These are phyloP conservation scores for Philereme vetulata DNA, from an alignment of 2,888 invertebrate species.

Conservation along the genomic window DNA sequence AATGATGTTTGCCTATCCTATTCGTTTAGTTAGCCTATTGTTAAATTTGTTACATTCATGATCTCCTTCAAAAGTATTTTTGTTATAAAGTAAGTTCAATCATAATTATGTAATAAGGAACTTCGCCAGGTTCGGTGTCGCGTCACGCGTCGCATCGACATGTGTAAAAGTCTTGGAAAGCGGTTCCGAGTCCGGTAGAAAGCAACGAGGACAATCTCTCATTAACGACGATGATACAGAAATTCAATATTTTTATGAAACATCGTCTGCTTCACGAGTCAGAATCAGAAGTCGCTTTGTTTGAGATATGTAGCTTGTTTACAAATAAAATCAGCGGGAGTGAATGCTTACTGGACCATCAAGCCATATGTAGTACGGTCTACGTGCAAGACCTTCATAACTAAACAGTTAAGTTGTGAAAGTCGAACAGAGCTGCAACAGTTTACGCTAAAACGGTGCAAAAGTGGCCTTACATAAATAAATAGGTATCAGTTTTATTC, in stretches of 20 bases:
- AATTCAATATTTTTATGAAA: constrained; percentile 43
- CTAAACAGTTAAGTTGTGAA: constrained; percentile 57
- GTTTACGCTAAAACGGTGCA: constrained; percentile 52
- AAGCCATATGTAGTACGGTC: constrained; percentile 37
- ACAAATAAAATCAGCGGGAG: constrained; percentile 36
- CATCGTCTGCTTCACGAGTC: constrained; percentile 9
- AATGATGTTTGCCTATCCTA: too few species aligned
- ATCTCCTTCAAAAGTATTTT: background rate
- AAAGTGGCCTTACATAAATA: constrained; percentile 49
- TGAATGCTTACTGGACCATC: constrained; percentile 44
- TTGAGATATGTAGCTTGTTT: constrained; percentile 29
- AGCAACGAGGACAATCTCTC: constrained; percentile 55
- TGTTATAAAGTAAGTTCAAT: too few species aligned
- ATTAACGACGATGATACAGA: constrained; percentile 51
- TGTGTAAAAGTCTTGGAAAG: constrained; percentile 54
- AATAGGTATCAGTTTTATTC: constrained; percentile 25
- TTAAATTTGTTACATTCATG: too few species aligned
- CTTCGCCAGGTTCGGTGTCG: too few species aligned
- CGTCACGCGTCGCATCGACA: constrained; percentile 30
- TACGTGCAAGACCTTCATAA: constrained; percentile 55
- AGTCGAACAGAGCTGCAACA: constrained; percentile 53
- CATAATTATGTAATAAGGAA: too few species aligned
- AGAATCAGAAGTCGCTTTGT: constrained; percentile 17
- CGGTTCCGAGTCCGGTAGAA: constrained; percentile 54
- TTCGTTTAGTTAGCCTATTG: too few species aligned